Percentiles rank a stretch among this genome's conserved stretches.
phyloP scores from a whole-genome alignment of 2,888 invertebrate genomes.

The Sericinus montela region DNA sequence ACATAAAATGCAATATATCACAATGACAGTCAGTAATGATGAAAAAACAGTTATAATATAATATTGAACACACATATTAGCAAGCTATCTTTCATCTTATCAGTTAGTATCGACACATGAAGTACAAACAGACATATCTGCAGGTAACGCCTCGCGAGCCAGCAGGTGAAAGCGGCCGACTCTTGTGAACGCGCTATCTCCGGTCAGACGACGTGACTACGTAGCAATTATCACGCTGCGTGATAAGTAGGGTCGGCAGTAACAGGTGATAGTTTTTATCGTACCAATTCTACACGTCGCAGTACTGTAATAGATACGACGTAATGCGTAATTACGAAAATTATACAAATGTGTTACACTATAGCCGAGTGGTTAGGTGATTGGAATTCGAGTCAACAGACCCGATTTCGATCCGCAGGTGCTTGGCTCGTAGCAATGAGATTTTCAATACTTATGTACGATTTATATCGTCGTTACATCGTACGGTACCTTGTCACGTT shows the following conservation, averaged over 20 bases:
- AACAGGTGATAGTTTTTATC: not conserved
- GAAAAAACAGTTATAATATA: not conserved
- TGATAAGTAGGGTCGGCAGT: slow-evolving; percentile 11
- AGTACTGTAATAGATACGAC: not conserved
- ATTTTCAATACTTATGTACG: no score
- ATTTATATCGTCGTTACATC: no score
- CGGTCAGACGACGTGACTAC: slow-evolving; percentile 20
- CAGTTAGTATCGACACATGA: not conserved
- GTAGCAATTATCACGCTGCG: slow-evolving; percentile 17
- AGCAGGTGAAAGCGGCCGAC: slow-evolving; percentile 31
- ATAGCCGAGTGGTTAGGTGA: no score
- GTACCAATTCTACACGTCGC: not conserved
- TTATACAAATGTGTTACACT: no score
- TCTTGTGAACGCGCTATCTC: slow-evolving; percentile 17
- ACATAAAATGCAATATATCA: not conserved
- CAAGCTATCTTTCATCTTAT: not conserved
- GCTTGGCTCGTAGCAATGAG: no score
- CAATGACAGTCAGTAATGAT: not conserved
- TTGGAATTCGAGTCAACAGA: no score
- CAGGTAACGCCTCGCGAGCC: slow-evolving; percentile 15
- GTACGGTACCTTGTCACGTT: no score
- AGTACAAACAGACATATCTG: not conserved
- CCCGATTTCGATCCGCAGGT: no score
- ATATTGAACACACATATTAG: not conserved
- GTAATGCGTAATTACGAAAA: not conserved